Conservation (phyloP, 2,113 vertebrate species). For the Ceyx melanurus region DNA sequence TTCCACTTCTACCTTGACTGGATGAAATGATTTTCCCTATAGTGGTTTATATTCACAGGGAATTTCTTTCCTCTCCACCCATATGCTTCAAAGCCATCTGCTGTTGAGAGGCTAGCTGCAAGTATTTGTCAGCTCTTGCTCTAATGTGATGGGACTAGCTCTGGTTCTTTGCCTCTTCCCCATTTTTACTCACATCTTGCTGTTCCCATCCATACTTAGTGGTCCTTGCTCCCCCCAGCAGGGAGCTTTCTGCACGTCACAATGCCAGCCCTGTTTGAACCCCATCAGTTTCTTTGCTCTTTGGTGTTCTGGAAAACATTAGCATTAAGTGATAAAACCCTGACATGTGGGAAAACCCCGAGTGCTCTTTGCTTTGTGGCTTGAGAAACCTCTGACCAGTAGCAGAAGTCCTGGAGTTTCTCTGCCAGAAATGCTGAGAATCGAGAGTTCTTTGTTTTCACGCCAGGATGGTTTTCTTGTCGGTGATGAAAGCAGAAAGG, state of each 20-base stretch:
- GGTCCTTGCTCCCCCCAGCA: background rate
- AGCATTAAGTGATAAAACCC: background rate
- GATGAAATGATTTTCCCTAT: background rate
- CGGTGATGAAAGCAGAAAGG: background rate
- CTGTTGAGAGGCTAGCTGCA: background rate
- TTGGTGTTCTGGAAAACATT: background rate
- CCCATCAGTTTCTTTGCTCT: accelerated
- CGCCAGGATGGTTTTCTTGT: background rate
- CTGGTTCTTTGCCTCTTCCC: background rate
- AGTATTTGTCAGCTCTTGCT: background rate
- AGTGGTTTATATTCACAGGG: background rate
- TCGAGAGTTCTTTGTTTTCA: background rate
- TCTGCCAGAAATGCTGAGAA: background rate
- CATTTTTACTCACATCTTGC: accelerated
- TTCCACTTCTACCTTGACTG: background rate
- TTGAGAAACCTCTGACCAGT: background rate
- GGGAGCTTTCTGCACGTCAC: background rate
- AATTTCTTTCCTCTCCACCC: background rate
- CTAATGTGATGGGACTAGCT: background rate
- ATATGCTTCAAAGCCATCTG: background rate
- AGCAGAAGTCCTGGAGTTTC: background rate
- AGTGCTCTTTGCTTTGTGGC: background rate
- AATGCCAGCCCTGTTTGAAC: background rate
- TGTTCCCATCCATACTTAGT: accelerated
- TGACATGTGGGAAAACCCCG: accelerated